Conservation (phyloP, 92 coral and sea anemone species). For the Pocillopora grandis region DNA sequence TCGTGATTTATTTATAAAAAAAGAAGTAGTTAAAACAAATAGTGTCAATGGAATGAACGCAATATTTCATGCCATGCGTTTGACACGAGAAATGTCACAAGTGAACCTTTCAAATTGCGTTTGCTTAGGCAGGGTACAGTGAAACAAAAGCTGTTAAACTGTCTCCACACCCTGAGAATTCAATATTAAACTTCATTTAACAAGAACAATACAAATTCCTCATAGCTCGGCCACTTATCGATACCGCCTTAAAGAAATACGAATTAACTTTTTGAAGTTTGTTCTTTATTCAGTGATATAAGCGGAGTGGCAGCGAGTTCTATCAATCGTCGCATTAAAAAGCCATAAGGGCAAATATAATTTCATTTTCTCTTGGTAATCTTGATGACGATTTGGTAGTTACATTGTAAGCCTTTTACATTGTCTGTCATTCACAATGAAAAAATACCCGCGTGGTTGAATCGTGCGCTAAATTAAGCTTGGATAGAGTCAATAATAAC, state of each 20-base stretch:
- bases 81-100: neutral
- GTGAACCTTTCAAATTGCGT: slow-evolving; percentile 19
- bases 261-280: neutral
- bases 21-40: neutral
- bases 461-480: slow-evolving; percentile 26
- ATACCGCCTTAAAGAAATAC: neutral
- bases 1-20: neutral
- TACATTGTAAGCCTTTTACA: slow-evolving; percentile 17
- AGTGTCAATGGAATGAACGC: slow-evolving; percentile 3
- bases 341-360: neutral
- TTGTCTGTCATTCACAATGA: slow-evolving; percentile 33
- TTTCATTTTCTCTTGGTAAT: slow-evolving; percentile 11
- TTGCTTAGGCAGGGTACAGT: slow-evolving; percentile 22
- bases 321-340: neutral
- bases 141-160: slow-evolving; percentile 7
- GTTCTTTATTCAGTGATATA: neutral
- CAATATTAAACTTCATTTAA: slow-evolving; percentile 12
- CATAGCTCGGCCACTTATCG: neutral
- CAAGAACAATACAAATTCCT: slow-evolving; percentile 1
- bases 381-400: slow-evolving; percentile 14
- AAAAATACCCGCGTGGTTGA: slow-evolving; percentile 25
- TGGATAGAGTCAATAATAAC: slow-evolving; percentile 18
- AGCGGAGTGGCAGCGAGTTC: neutral
- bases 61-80: slow-evolving; percentile 14
- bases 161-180: slow-evolving; percentile 24